A percentile compares a stretch with the other conserved stretches of the same genome.
Evolutionary conservation across 2,113 vertebrate species (phyloP).

Genomic region (Saimiri boliviensis): DNA sequence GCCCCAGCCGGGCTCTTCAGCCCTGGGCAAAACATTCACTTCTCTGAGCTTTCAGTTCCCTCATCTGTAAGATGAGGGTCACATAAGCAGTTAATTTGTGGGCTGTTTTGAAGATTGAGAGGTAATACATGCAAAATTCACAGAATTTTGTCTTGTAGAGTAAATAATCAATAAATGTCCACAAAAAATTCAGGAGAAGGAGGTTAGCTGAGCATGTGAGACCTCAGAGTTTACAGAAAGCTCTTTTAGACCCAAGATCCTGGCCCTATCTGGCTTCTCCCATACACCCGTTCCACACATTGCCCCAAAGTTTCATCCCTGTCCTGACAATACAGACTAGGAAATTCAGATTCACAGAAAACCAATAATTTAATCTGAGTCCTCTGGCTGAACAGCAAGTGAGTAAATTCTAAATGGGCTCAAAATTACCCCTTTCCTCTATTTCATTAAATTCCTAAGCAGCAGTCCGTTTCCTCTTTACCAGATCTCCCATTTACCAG

Average conservation of each 20-base stretch:
- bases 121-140: neutral
- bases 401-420: neutral
- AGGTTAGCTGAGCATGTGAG: fast-evolving
- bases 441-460: neutral
- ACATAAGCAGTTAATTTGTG: neutral
- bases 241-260: fast-evolving
- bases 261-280: neutral
- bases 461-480: neutral
- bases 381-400: neutral
- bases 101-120: neutral
- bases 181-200: neutral
- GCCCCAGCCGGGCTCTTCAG: neutral
- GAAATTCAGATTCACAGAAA: neutral
- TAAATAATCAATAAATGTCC: too few relatives aligned
- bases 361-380: neutral
- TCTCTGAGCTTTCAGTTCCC: neutral
- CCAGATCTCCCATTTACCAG: neutral
- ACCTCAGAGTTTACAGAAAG: fast-evolving
- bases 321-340: neutral
- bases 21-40: neutral
- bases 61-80: neutral
- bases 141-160: neutral
- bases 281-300: fast-evolving
- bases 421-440: neutral
- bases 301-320: neutral